Conservation (phyloP, 1,140 invertebrate species). For the Pogonomyrmex californicus region DNA sequence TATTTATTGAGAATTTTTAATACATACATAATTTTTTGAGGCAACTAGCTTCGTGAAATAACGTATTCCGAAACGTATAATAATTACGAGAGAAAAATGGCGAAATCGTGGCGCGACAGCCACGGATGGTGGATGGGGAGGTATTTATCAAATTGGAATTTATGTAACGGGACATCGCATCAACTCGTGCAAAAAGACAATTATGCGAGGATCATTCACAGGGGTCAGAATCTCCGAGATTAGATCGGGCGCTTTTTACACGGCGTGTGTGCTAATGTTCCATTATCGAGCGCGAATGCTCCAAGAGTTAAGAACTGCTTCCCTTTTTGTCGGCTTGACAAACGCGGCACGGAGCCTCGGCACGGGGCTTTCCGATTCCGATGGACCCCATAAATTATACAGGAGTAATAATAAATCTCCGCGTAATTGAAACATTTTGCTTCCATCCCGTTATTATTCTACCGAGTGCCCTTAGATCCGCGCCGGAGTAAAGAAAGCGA, state of each 20-base stretch:
- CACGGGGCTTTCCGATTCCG: constrained; percentile 35
- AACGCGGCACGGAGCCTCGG: constrained; percentile 32
- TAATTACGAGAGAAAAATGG: constrained; percentile 8
- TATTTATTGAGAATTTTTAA: too few relatives aligned
- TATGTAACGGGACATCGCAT: neutral
- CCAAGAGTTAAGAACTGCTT: constrained; percentile 19
- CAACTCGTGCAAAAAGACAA: neutral
- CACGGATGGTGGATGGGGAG: too few relatives aligned
- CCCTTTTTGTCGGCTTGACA: constrained; percentile 43
- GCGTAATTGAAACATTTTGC: constrained; percentile 55
- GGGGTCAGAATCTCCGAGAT: neutral
- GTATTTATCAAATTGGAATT: constrained; percentile 2
- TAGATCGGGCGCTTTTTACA: constrained; percentile 13
- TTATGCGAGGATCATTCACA: neutral
- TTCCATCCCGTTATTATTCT: constrained; percentile 38
- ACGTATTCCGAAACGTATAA: neutral
- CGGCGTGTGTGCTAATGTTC: constrained; percentile 5
- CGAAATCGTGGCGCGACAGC: neutral
- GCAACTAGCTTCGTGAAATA: too few relatives aligned
- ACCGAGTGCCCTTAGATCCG: constrained; percentile 19
- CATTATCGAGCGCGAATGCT: constrained; percentile 29
- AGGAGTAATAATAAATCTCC: constrained; percentile 47
- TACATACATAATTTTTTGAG: too few relatives aligned
- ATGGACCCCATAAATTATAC: constrained; percentile 23
- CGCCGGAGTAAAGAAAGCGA: neutral